Conservation (phyloP, 1,140 invertebrate genomes). For the Drosophila azteca region DNA sequence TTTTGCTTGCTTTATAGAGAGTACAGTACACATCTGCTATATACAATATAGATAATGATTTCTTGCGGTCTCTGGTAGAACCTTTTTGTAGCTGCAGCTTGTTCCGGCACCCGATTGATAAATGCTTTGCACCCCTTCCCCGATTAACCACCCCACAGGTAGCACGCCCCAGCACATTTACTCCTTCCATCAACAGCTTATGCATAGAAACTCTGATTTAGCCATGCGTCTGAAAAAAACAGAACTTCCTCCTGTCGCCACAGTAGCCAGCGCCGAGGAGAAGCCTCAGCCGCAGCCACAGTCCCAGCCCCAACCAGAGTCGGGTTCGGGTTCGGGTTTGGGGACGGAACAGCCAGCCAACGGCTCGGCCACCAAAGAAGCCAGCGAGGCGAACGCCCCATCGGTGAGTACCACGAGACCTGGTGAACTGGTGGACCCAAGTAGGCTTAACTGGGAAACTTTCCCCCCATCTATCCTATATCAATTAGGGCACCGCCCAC, state of each 20-base stretch:
- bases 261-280: slow-evolving; percentile 41
- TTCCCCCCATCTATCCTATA: not conserved
- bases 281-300: slow-evolving; percentile 1
- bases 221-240: slow-evolving; percentile 77
- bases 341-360: slow-evolving; percentile 35
- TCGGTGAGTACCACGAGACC: slow-evolving; percentile 44
- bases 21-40: not conserved
- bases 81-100: slow-evolving; percentile 61
- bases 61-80: slow-evolving; percentile 56
- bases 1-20: slow-evolving; percentile 3
- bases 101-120: slow-evolving; percentile 67
- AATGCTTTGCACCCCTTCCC: slow-evolving; percentile 58
- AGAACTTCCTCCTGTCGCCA: slow-evolving; percentile 71
- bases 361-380: slow-evolving; percentile 44
- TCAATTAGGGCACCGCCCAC: slow-evolving; percentile 43
- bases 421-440: not conserved
- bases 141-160: slow-evolving; percentile 53
- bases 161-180: slow-evolving; percentile 77
- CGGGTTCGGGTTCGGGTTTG: not conserved
- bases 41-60: slow-evolving; percentile 25
- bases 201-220: slow-evolving; percentile 83
- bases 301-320: slow-evolving; percentile 2
- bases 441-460: slow-evolving; percentile 30
- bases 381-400: slow-evolving; percentile 36
- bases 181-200: slow-evolving; percentile 80